Evolutionary conservation across 2,113 vertebrate species (phyloP).

Genomic region (Beaufortia kweichowensis): DNA sequence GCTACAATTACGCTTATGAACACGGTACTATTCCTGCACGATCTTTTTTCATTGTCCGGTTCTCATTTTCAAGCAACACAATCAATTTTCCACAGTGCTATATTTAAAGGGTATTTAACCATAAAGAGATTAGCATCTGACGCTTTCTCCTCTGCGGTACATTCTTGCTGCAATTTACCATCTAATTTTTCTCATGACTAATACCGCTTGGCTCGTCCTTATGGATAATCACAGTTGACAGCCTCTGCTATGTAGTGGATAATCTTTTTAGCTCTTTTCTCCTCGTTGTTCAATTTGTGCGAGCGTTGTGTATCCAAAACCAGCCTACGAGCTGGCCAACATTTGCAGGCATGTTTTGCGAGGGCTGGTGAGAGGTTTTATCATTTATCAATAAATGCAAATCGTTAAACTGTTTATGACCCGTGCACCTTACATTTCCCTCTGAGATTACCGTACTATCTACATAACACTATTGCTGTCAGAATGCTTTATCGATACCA

Average conservation of each 20-base stretch:
- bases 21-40: neutral
- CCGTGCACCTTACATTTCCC: neutral
- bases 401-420: slow-evolving; percentile 25
- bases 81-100: slow-evolving; percentile 11
- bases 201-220: slow-evolving; percentile 17
- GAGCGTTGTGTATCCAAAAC: slow-evolving; percentile 18
- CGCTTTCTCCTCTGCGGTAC: slow-evolving; percentile 10
- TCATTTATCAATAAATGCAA: slow-evolving; percentile 30
- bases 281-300: slow-evolving; percentile 28
- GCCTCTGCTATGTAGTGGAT: slow-evolving; percentile 29
- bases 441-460: too few species aligned
- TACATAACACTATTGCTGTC: neutral
- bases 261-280: slow-evolving; percentile 44
- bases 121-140: slow-evolving; percentile 26
- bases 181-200: slow-evolving; percentile 38
- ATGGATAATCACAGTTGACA: slow-evolving; percentile 38
- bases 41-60: slow-evolving; percentile 12
- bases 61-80: neutral
- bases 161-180: slow-evolving; percentile 7
- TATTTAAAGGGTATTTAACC: slow-evolving; percentile 38
- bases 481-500: neutral
- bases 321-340: neutral
- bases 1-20: slow-evolving; percentile 12
- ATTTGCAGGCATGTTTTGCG: slow-evolving; percentile 18
- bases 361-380: slow-evolving; percentile 3